phyloP scores from a whole-genome alignment of 2,113 vertebrate species.

The Pterocles gutturalis region DNA sequence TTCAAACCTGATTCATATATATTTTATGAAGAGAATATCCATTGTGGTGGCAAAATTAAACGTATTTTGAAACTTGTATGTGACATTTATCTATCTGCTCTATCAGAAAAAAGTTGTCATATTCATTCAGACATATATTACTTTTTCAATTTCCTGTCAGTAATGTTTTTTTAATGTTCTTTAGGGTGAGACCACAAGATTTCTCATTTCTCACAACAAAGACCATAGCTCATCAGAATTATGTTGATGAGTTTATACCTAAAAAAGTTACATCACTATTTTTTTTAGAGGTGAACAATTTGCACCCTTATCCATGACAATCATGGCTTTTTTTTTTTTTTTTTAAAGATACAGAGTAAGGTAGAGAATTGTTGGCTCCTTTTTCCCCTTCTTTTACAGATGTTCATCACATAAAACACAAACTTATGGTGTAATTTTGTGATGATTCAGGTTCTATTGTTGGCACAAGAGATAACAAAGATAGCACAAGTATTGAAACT shows the following conservation, averaged over 20 bases:
- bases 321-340: slow-evolving; percentile 36
- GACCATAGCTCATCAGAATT: slow-evolving; percentile 86
- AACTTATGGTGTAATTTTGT: not conserved
- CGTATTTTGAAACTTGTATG: slow-evolving; percentile 76
- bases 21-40: slow-evolving; percentile 75
- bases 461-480: slow-evolving; percentile 1
- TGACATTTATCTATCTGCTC: slow-evolving; percentile 80
- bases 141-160: slow-evolving; percentile 83
- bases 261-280: slow-evolving; percentile 76
- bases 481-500: slow-evolving; percentile 39
- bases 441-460: slow-evolving; percentile 17
- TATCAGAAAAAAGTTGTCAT: slow-evolving; percentile 80
- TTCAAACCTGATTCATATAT: slow-evolving; percentile 67
- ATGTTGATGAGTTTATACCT: slow-evolving; percentile 83
- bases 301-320: slow-evolving; percentile 74
- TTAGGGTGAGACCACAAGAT: slow-evolving; percentile 64
- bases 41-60: slow-evolving; percentile 81
- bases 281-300: slow-evolving; percentile 77
- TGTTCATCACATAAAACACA: not conserved
- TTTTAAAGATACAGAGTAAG: not conserved
- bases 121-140: slow-evolving; percentile 79
- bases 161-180: slow-evolving; percentile 80
- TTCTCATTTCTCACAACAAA: slow-evolving; percentile 80
- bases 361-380: not conserved
- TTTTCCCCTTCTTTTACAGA: not conserved